These are phyloP conservation scores for Onychorhynchus coronatus DNA, from an alignment of 2,113 vertebrate species.

Conservation along the genomic window DNA sequence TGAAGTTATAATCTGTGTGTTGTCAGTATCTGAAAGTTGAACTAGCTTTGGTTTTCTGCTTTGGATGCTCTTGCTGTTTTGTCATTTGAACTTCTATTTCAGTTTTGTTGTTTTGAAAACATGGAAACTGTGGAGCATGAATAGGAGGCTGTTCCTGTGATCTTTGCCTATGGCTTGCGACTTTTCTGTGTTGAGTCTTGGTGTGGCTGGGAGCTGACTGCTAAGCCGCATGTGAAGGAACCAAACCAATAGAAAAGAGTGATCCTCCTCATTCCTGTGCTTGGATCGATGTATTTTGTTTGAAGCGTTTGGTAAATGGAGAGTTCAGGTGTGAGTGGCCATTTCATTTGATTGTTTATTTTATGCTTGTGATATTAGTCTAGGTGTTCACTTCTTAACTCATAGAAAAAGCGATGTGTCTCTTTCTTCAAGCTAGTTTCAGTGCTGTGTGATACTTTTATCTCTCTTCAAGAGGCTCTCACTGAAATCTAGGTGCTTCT, in stretches of 20 bases:
- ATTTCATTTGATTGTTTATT: not conserved
- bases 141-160: not conserved
- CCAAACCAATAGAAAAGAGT: not conserved
- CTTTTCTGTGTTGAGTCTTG: fast-evolving
- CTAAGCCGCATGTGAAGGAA: not conserved
- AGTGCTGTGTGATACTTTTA: not conserved
- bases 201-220: not conserved
- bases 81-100: not conserved
- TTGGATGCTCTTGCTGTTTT: not conserved
- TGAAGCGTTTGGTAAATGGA: not conserved
- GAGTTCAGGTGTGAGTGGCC: not conserved
- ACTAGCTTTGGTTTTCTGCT: not conserved
- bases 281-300: not conserved
- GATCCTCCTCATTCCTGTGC: not conserved
- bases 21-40: not conserved
- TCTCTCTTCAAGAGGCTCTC: not conserved
- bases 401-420: fast-evolving
- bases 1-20: not conserved
- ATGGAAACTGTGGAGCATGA: not conserved
- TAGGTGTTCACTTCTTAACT: not conserved
- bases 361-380: not conserved
- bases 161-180: not conserved
- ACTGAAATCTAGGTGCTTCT: not conserved
- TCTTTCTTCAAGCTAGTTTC: not conserved
- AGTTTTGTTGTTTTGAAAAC: not conserved